Evolutionary conservation across 2,888 invertebrate species (phyloP).

Genomic region (Zaprionus lineosus): DNA sequence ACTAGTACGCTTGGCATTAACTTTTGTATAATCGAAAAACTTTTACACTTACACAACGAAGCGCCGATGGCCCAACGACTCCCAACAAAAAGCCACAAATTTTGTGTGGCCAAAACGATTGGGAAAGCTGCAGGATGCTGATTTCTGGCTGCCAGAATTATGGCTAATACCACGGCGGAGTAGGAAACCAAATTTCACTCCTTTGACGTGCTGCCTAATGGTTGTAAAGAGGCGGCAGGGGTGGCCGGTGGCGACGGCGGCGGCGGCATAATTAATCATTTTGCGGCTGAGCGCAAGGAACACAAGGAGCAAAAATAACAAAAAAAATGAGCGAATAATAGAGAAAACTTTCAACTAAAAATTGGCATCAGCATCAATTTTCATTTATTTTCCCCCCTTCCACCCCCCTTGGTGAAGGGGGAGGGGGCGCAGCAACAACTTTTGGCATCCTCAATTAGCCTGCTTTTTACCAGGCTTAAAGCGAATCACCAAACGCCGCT

Average conservation of each 20-base stretch:
- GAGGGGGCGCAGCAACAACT: too few species aligned
- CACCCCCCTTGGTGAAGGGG: conserved; percentile 1
- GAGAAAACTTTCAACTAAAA: conserved; percentile 53
- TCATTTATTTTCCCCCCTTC: conserved; percentile 52
- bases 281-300: conserved; percentile 26
- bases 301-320: too few species aligned
- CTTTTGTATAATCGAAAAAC: conserved; percentile 72
- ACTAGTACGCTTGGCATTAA: conserved; percentile 34
- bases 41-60: conserved; percentile 56
- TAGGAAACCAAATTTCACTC: conserved; percentile 57
- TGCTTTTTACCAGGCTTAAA: conserved; percentile 37
- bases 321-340: too few species aligned
- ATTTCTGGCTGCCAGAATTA: not conserved
- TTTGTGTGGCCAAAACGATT: conserved; percentile 52
- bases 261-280: conserved; percentile 67
- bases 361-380: conserved; percentile 66
- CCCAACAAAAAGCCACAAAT: conserved; percentile 50
- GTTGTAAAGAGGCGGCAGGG: too few species aligned
- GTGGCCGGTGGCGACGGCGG: too few species aligned
- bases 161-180: conserved; percentile 20
- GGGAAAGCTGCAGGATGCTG: conserved; percentile 12
- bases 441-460: too few species aligned
- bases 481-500: conserved; percentile 38
- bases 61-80: conserved; percentile 51
- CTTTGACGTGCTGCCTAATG: conserved; percentile 61